phyloP scores from a whole-genome alignment of 2,113 vertebrate species.

The Bombycilla garrulus region DNA sequence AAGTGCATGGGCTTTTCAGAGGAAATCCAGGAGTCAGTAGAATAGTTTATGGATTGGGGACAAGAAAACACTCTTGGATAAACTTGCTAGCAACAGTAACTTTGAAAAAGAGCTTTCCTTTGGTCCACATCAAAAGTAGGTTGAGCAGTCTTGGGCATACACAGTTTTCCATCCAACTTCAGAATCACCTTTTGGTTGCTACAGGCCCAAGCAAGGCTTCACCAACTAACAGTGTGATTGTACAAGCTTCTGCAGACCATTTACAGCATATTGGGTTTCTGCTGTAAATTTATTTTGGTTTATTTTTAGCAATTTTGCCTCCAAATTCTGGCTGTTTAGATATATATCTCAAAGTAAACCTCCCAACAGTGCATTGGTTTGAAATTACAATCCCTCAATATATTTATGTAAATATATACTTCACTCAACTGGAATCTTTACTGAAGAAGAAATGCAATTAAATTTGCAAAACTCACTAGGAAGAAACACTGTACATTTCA shows the following conservation, averaged over 20 bases:
- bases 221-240: background rate
- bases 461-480: background rate
- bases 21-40: background rate
- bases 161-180: background rate
- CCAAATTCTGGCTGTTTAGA: background rate
- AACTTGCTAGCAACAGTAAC: background rate
- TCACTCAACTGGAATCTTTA: background rate
- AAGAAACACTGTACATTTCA: background rate
- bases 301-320: background rate
- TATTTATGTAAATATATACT: background rate
- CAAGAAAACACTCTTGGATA: background rate
- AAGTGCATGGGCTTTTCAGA: background rate
- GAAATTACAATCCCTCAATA: background rate
- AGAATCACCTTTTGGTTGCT: background rate
- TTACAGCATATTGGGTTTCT: background rate
- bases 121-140: rapidly evolving
- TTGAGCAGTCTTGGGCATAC: rapidly evolving
- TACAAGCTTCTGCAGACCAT: background rate
- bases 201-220: background rate
- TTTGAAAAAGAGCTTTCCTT: background rate
- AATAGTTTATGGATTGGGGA: background rate
- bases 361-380: background rate
- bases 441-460: background rate
- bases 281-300: background rate
- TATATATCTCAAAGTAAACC: background rate